Conservation (phyloP, 2,888 invertebrate species). For the Lochmaea capreae region DNA sequence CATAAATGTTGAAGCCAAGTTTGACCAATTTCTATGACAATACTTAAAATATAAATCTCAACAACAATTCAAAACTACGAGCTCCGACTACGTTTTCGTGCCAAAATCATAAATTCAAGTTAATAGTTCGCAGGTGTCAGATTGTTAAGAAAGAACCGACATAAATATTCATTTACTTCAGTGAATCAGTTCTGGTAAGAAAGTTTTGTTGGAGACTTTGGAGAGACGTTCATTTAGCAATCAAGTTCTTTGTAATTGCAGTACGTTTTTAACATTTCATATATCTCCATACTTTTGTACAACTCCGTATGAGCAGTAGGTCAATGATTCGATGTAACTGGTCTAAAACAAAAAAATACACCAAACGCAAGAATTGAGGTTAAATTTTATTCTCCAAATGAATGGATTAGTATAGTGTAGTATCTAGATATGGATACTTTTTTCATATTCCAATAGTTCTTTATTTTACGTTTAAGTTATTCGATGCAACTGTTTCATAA, state of each 20-base stretch:
- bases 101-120: constrained; percentile 11
- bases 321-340: no score
- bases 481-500: neutral
- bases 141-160: constrained; percentile 15
- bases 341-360: no score
- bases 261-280: no score
- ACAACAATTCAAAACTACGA: constrained; percentile 1
- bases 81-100: neutral
- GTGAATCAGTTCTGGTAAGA: constrained; percentile 26
- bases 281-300: no score
- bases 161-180: constrained; percentile 31
- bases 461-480: neutral
- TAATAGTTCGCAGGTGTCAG: constrained; percentile 15
- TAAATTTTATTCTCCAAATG: no score
- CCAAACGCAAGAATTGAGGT: no score
- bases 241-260: constrained; percentile 1
- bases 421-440: no score
- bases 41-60: constrained; percentile 1
- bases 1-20: neutral
- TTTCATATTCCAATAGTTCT: no score
- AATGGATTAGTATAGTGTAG: no score
- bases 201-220: constrained; percentile 24
- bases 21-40: neutral
- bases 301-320: no score
- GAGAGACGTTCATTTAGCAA: constrained; percentile 23